phyloP scores from a whole-genome alignment of 2,113 vertebrate genomes.

The Gorsachius goisagi region DNA sequence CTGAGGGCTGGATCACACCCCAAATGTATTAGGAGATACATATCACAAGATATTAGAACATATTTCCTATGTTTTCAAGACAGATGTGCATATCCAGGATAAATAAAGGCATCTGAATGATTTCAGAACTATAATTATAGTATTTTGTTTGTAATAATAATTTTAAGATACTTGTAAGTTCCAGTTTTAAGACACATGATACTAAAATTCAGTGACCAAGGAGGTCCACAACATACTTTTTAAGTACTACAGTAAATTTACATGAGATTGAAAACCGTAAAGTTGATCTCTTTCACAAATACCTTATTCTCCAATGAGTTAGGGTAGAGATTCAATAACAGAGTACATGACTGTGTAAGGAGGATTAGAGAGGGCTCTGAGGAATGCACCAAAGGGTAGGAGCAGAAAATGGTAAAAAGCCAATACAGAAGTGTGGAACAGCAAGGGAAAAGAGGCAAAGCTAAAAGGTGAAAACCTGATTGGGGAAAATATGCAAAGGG shows the following conservation, averaged over 20 bases:
- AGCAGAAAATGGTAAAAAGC: background rate
- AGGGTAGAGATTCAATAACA: background rate
- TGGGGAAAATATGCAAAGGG: background rate
- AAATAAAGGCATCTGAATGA: background rate
- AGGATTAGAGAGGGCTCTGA: background rate
- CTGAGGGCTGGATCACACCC: background rate
- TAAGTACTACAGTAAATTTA: background rate
- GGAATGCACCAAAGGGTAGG: background rate
- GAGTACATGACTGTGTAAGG: background rate
- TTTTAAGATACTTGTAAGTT: background rate
- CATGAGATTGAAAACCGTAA: background rate
- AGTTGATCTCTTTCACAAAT: background rate
- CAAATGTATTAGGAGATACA: too few relatives aligned
- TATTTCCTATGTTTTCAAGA: background rate
- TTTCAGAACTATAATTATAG: background rate
- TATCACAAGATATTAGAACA: background rate
- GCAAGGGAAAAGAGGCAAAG: background rate
- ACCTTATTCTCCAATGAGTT: background rate
- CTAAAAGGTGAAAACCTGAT: background rate
- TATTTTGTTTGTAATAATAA: background rate
- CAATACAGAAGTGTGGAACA: background rate
- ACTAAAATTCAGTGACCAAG: background rate
- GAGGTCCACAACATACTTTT: background rate
- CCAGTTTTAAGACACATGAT: background rate
- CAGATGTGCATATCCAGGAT: background rate